Percentiles rank a stretch among this genome's conserved stretches.
These are phyloP conservation scores for Tachyglossus aculeatus DNA, from an alignment of 2,797 vertebrate genomes.

Conservation along the genomic window DNA sequence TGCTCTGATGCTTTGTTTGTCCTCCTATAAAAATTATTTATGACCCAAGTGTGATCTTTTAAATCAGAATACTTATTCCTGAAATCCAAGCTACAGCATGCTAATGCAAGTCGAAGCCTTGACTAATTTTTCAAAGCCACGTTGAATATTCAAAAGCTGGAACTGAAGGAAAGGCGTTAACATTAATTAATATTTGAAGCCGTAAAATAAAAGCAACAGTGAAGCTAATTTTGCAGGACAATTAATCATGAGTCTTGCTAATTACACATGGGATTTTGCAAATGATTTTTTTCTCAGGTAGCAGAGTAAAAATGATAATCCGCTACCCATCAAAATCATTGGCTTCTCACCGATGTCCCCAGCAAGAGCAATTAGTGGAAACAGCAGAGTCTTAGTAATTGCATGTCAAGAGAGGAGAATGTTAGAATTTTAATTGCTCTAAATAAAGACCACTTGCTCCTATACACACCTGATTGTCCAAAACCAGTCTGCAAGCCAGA, in stretches of 20 bases:
- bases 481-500: slow-evolving; percentile 79
- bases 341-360: slow-evolving; percentile 94
- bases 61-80: slow-evolving; percentile 85
- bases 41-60: slow-evolving; percentile 82
- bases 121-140: slow-evolving; percentile 91
- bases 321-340: slow-evolving; percentile 92
- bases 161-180: slow-evolving; percentile 92
- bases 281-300: slow-evolving; percentile 95
- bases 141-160: slow-evolving; percentile 97
- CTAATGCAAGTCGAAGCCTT: slow-evolving; percentile 80
- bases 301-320: slow-evolving; percentile 92
- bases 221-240: slow-evolving; percentile 99
- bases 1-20: slow-evolving; percentile 83
- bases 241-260: slow-evolving; percentile 99
- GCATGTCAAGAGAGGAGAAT: slow-evolving; percentile 89
- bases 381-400: slow-evolving; percentile 93
- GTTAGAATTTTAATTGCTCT: slow-evolving; percentile 92
- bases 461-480: slow-evolving; percentile 87
- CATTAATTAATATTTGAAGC: slow-evolving; percentile 99
- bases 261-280: slow-evolving; percentile 99
- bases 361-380: slow-evolving; percentile 96
- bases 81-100: slow-evolving; percentile 86
- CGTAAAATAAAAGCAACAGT: slow-evolving; percentile 99
- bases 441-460: slow-evolving; percentile 89
- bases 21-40: slow-evolving; percentile 87